phyloP scores from a whole-genome alignment of 1,140 invertebrate species.

The Solenopsis invicta region DNA sequence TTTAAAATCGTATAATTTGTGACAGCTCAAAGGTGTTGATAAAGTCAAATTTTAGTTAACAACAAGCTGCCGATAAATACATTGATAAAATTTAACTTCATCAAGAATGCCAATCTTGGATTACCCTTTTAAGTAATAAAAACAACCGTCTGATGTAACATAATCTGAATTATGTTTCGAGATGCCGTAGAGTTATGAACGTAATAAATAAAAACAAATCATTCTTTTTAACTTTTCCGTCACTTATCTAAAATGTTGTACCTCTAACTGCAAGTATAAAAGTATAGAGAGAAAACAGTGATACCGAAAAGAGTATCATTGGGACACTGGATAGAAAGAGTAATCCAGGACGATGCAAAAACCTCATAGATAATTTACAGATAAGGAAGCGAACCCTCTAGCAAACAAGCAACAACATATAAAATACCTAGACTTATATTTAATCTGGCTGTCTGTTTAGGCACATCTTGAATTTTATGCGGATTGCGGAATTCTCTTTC shows the following conservation, averaged over 20 bases:
- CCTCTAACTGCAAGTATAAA: neutral
- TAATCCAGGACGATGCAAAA: constrained; percentile 12
- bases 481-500: constrained; percentile 95
- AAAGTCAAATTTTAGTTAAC: constrained; percentile 25
- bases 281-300: too few relatives aligned
- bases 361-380: constrained; percentile 69
- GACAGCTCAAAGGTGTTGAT: neutral
- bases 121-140: neutral
- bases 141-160: neutral
- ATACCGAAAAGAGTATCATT: neutral
- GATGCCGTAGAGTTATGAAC: neutral
- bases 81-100: neutral
- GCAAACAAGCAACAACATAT: constrained; percentile 92
- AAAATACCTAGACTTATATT: constrained; percentile 97
- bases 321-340: neutral
- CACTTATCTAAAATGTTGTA: neutral
- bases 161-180: neutral
- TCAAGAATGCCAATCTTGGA: neutral
- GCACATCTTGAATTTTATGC: constrained; percentile 93
- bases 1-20: constrained; percentile 10
- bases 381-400: constrained; percentile 84
- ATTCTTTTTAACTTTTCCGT: neutral
- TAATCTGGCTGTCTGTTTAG: constrained; percentile 95
- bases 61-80: neutral
- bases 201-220: neutral